Evolutionary conservation across 1,140 invertebrate genomes (phyloP).

Genomic region (Pissodes strobi): DNA sequence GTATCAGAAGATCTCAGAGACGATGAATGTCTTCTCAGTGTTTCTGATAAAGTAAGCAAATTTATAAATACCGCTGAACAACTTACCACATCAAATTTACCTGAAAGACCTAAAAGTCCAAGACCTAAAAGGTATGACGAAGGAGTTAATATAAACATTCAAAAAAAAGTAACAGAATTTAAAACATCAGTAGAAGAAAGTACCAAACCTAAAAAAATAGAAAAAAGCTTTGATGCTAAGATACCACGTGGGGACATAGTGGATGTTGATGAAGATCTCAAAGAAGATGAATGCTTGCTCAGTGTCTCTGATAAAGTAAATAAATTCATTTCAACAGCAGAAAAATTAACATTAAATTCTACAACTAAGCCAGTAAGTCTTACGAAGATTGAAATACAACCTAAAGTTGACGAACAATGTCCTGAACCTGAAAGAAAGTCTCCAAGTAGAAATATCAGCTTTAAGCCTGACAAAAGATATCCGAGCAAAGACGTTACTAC

Average conservation of each 20-base stretch:
- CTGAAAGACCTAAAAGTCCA: conserved; percentile 47
- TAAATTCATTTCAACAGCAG: conserved; percentile 65
- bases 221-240: conserved; percentile 52
- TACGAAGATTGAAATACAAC: conserved; percentile 35
- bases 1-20: conserved; percentile 60
- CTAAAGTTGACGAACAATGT: conserved; percentile 1
- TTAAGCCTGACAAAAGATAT: conserved; percentile 12
- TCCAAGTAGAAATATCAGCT: conserved; percentile 6
- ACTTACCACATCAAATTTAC: conserved; percentile 55
- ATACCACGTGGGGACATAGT: conserved; percentile 53
- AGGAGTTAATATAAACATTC: conserved; percentile 8
- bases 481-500: conserved; percentile 18
- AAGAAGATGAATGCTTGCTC: conserved; percentile 65
- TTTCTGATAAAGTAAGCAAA: conserved; percentile 68
- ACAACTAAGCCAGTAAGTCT: conserved; percentile 32
- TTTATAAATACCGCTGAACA: conserved; percentile 67
- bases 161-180: conserved; percentile 61
- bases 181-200: conserved; percentile 57
- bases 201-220: conserved; percentile 40
- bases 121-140: conserved; percentile 36
- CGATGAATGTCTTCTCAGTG: conserved; percentile 67
- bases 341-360: conserved; percentile 57
- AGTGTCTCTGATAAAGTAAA: conserved; percentile 69
- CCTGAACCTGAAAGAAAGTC: conserved; percentile 15
- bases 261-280: conserved; percentile 58